These are phyloP conservation scores for Bombus difficillimus DNA, from an alignment of 1,140 invertebrate species.

Conservation along the genomic window DNA sequence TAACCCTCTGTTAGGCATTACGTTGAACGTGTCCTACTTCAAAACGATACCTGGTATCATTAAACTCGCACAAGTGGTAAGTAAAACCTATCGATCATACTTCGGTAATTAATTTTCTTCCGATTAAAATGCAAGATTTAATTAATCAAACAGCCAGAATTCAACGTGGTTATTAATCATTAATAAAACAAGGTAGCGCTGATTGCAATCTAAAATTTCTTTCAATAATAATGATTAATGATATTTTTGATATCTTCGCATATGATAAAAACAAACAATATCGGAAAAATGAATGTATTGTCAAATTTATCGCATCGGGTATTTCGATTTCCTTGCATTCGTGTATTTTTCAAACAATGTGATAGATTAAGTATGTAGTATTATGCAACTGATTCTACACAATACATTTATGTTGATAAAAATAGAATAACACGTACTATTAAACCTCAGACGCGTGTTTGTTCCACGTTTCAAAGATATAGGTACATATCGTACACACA, in stretches of 20 bases:
- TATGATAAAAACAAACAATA: neutral
- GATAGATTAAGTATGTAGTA: neutral
- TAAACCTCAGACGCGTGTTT: neutral
- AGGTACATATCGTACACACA: too few relatives aligned
- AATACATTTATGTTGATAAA: conserved; percentile 1
- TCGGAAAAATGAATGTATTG: neutral
- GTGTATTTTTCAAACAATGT: neutral
- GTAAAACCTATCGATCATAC: conserved; percentile 22
- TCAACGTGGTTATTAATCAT: neutral
- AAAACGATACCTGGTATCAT: conserved; percentile 82
- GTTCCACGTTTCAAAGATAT: neutral
- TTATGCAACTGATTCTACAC: neutral
- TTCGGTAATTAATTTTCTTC: neutral
- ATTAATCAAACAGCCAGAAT: neutral
- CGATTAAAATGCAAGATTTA: too few relatives aligned
- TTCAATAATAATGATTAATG: neutral
- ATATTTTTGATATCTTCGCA: neutral
- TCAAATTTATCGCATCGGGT: neutral
- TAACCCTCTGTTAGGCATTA: conserved; percentile 75
- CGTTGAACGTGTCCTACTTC: conserved; percentile 82
- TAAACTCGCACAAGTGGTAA: conserved; percentile 83
- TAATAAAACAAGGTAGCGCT: neutral
- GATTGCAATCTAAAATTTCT: neutral
- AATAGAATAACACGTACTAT: conserved; percentile 4
- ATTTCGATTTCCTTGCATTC: neutral